Base-by-base conservation (phyloP, 2,113 vertebrate genomes). In the Chloebia gouldiae region DNA sequence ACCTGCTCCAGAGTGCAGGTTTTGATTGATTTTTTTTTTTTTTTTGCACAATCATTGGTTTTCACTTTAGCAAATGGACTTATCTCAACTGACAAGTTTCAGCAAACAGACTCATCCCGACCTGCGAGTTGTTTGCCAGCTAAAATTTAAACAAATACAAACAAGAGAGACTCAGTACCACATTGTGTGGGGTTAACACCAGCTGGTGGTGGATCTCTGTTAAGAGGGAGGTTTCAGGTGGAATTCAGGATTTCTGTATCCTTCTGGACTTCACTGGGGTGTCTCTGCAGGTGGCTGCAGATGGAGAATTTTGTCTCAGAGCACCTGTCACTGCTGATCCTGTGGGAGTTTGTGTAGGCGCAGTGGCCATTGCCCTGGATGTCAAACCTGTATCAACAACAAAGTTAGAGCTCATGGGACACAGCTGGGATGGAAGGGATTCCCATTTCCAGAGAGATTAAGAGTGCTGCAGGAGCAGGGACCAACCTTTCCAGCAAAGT, bases 91-190 rank as follows among this genome's bases (percentile, higher is more conserved):
- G 37, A 31, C 47, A 51, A n/a, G 47, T 61, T 83, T 61, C 56
- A 82, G 66, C 80, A 82, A 82, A 71, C 25, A 50, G 54, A 42
- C 31, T 51, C 33, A 37, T 61, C 37, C 47, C 45, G 25, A 44
- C 21, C 56, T 53, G 56, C 0, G 0, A 53, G 56, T 31, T 82
- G 45, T 61, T 83, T 51, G 60, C 39, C 33, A 83, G 45, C 11
- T 49, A 21, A 61, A 91, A 49, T n/a, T 44, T 24, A 75, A 81
- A 54, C n/a, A 44, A 49, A 49, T 33, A 13, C 16, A 11, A 10
- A 4, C 0, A 0, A 10, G 0, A 0, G 19, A 72, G 9, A 6
- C 25, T 37, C 31, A 4, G 16, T 12, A 4, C 27, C 16, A 4
- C 4, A 13, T 11, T 2, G 11, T 2, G 11, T 9, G 17, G 54